A percentile compares a stretch with the other conserved stretches of the same genome.
Conservation (phyloP, 2,888 invertebrate species). For the Tipula confusa region DNA sequence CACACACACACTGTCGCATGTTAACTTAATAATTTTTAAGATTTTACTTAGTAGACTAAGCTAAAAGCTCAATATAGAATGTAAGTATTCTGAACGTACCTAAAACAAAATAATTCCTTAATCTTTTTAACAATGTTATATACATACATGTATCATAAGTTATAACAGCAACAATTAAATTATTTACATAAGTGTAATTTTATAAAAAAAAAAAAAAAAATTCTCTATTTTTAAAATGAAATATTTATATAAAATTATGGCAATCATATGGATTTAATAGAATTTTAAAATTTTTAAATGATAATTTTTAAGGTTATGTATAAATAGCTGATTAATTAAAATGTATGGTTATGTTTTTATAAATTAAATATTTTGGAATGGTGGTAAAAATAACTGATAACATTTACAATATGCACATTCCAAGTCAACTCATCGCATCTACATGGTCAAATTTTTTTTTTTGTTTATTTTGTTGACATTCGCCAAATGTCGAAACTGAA, state of each 20-base stretch:
- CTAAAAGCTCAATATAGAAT: neutral
- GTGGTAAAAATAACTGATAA: no score
- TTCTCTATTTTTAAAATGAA: neutral
- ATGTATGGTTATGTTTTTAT: neutral
- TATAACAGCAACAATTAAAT: neutral
- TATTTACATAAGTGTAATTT: neutral
- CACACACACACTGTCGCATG: neutral
- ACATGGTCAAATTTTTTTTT: no score
- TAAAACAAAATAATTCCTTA: neutral
- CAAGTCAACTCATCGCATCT: no score
- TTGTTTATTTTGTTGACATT: no score
- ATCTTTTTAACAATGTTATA: neutral
- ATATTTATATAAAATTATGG: slow-evolving; percentile 20
- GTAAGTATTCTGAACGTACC: slow-evolving; percentile 3
- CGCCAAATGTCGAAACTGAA: no score
- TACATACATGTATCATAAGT: no score
- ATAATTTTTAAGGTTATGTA: neutral
- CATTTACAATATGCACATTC: no score
- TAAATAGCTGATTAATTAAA: neutral
- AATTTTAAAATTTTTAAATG: neutral
- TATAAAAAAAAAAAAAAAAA: neutral
- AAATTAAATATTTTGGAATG: neutral
- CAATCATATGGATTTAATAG: slow-evolving; percentile 21
- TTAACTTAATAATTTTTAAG: slow-evolving; percentile 12
- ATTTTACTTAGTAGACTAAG: neutral